Percentiles rank a stretch among this genome's conserved stretches.
Conservation (phyloP, 2,888 invertebrate genomes). For the Aphrophora alni region DNA sequence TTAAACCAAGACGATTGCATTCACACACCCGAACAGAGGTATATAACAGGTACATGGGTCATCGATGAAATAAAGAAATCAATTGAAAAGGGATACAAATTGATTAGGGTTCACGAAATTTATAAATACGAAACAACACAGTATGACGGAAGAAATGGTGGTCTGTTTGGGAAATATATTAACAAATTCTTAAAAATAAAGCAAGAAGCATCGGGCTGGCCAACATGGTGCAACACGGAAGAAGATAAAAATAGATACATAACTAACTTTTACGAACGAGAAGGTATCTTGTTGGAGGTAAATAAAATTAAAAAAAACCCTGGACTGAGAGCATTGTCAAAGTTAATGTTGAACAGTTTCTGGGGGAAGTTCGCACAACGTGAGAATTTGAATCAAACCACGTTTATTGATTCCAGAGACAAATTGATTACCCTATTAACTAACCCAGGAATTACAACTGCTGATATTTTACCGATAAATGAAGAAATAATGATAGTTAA, state of each 20-base stretch:
- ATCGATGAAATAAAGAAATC: conserved; percentile 52
- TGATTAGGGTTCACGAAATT: background rate
- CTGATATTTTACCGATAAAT: background rate
- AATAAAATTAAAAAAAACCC: background rate
- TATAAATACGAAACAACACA: background rate
- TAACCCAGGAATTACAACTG: background rate
- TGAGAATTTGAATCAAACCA: background rate
- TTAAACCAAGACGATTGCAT: conserved; percentile 50
- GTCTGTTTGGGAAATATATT: conserved; percentile 54
- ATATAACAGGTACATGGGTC: conserved; percentile 53
- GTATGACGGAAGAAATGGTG: conserved; percentile 46
- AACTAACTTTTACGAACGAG: background rate
- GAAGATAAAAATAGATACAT: conserved; percentile 37
- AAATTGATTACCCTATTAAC: background rate
- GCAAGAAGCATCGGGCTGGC: conserved; percentile 52
- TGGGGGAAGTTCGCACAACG: conserved; percentile 24
- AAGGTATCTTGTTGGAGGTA: background rate
- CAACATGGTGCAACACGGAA: conserved; percentile 45
- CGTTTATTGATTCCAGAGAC: background rate
- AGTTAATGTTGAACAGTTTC: conserved; percentile 10
- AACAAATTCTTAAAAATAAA: conserved; percentile 54
- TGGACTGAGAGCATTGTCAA: background rate
- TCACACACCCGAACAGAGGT: conserved; percentile 50
- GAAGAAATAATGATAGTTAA: conserved; percentile 3
- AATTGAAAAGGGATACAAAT: conserved; percentile 42